Percentiles rank a stretch among this genome's conserved stretches.
Evolutionary conservation across 2,888 invertebrate species (phyloP).

Genomic region (Athalia rosae): DNA sequence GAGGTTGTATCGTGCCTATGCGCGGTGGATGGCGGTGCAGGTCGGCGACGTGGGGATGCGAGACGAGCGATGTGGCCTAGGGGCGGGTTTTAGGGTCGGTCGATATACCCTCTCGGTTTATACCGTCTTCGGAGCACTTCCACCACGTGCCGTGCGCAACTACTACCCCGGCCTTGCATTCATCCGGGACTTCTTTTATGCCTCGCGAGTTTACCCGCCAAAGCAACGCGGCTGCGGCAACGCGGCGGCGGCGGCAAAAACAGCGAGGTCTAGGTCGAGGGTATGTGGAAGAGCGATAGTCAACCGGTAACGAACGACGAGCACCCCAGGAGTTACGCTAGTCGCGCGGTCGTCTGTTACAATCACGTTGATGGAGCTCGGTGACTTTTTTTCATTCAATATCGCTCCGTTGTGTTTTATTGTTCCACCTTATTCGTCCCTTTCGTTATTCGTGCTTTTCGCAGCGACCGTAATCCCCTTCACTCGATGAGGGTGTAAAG

Average conservation of each 20-base stretch:
- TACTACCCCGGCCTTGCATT: conserved; percentile 41
- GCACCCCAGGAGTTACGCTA: not conserved
- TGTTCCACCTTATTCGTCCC: too few relatives aligned
- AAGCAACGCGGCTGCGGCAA: not conserved
- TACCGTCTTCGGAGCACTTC: conserved; percentile 51
- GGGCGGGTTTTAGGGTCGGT: conserved; percentile 54
- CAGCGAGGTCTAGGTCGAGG: conserved; percentile 35
- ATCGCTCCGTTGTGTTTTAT: too few relatives aligned
- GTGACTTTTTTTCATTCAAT: too few relatives aligned
- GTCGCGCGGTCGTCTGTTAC: not conserved
- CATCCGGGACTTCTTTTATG: conserved; percentile 41
- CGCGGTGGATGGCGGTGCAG: not conserved
- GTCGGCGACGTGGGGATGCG: not conserved
- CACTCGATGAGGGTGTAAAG: too few relatives aligned
- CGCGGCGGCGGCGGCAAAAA: too few relatives aligned
- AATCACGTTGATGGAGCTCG: conserved; percentile 9
- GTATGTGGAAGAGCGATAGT: not conserved
- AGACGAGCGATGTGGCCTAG: conserved; percentile 18
- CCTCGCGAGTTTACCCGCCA: conserved; percentile 24
- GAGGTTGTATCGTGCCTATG: not conserved
- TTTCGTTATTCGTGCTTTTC: too few relatives aligned
- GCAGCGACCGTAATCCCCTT: too few relatives aligned
- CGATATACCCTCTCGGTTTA: conserved; percentile 57
- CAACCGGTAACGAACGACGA: conserved; percentile 10
- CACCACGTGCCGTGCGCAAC: conserved; percentile 38